phyloP scores from a whole-genome alignment of 2,113 vertebrate genomes.

The Pelobates fuscus region DNA sequence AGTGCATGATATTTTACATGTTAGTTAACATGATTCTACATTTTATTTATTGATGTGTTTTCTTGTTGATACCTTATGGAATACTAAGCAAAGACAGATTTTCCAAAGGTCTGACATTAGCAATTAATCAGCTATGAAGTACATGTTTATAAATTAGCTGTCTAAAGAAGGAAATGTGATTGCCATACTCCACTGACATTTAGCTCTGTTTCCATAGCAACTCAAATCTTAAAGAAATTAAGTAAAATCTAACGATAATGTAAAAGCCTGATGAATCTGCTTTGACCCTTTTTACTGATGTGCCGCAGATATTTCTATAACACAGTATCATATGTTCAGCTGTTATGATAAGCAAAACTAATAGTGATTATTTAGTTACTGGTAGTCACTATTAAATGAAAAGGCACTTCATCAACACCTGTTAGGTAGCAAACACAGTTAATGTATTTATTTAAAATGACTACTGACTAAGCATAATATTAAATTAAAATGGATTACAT shows the following conservation, averaged over 20 bases:
- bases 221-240: slow-evolving; percentile 36
- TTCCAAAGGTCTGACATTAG: slow-evolving; percentile 38
- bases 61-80: background rate
- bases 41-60: slow-evolving; percentile 28
- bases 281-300: slow-evolving; percentile 11
- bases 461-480: too few relatives aligned
- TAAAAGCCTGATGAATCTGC: slow-evolving; percentile 7
- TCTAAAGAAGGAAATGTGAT: slow-evolving; percentile 37
- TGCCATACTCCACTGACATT: slow-evolving; percentile 40
- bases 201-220: slow-evolving; percentile 37
- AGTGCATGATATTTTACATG: background rate
- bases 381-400: background rate
- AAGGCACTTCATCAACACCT: too few relatives aligned
- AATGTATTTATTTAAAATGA: too few relatives aligned
- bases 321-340: background rate
- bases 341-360: background rate
- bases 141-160: slow-evolving; percentile 50
- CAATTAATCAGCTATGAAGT: slow-evolving; percentile 49
- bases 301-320: slow-evolving; percentile 9
- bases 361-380: background rate
- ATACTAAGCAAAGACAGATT: slow-evolving; percentile 10
- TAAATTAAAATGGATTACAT: too few relatives aligned
- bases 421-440: too few relatives aligned
- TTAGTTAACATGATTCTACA: slow-evolving; percentile 10
- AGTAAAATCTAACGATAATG: slow-evolving; percentile 18